Conservation (phyloP, 2,888 invertebrate genomes). For the Andrena praecox region DNA sequence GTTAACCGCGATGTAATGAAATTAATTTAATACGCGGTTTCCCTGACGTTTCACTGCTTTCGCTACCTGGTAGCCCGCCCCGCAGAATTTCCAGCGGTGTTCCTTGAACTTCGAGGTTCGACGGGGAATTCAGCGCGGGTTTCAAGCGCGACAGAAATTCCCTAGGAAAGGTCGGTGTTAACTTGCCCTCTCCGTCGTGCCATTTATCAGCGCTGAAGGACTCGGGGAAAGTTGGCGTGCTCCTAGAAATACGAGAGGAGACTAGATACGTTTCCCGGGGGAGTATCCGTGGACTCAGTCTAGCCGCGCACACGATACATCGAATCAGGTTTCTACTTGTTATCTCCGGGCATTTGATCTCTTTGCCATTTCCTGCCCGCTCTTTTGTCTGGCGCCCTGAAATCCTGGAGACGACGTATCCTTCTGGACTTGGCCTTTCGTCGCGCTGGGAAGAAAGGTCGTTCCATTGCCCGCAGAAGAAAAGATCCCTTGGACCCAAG, state of each 20-base stretch:
- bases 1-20: not conserved
- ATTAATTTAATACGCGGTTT: constrained; percentile 2
- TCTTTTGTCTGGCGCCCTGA: constrained; percentile 44
- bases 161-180: constrained; percentile 25
- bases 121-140: not conserved
- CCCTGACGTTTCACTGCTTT: not conserved
- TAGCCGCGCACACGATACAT: constrained; percentile 47
- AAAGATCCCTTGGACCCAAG: not conserved
- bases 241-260: constrained; percentile 52
- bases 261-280: constrained; percentile 52
- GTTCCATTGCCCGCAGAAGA: constrained; percentile 6
- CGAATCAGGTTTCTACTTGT: constrained; percentile 65
- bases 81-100: constrained; percentile 3
- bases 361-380: constrained; percentile 55
- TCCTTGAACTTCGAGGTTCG: constrained; percentile 5
- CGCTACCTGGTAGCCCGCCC: not conserved
- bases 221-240: constrained; percentile 53
- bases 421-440: not conserved
- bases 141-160: constrained; percentile 17
- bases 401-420: constrained; percentile 36
- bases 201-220: constrained; percentile 64
- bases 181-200: constrained; percentile 37
- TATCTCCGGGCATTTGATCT: constrained; percentile 65
- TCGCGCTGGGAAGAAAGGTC: constrained; percentile 36
- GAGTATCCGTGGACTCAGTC: constrained; percentile 39